phyloP scores from a whole-genome alignment of 2,797 vertebrate species.

The Babyrousa celebensis region DNA sequence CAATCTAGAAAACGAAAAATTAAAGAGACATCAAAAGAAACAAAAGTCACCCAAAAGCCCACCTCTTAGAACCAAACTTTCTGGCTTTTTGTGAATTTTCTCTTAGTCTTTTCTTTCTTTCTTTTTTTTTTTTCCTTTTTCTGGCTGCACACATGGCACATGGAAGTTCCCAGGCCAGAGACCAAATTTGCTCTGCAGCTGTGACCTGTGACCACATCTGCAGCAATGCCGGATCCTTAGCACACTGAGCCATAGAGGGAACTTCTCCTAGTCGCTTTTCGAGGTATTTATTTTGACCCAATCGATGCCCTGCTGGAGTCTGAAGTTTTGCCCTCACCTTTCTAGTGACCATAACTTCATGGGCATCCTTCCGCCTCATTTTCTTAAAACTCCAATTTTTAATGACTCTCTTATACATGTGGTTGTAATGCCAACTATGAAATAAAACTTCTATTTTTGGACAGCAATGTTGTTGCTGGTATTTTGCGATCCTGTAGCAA shows the following conservation, averaged over 20 bases:
- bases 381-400: background rate
- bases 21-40: background rate
- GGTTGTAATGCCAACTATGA: background rate
- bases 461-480: background rate
- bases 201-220: too few relatives aligned
- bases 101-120: background rate
- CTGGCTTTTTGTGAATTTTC: background rate
- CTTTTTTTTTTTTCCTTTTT: too few relatives aligned
- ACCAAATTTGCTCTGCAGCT: too few relatives aligned
- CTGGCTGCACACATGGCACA: too few relatives aligned
- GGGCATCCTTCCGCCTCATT: background rate
- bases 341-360: background rate
- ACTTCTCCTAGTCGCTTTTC: background rate
- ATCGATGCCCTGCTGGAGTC: background rate
- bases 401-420: background rate
- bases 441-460: background rate
- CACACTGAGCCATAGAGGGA: too few relatives aligned
- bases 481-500: background rate
- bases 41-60: background rate
- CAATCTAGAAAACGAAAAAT: background rate
- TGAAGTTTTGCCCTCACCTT: background rate
- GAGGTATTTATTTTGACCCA: background rate
- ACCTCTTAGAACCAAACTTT: background rate
- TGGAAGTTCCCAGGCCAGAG: too few relatives aligned
- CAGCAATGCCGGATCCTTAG: too few relatives aligned